Conservation (phyloP, 2,797 vertebrate species). For the Leuciscus waleckii region DNA sequence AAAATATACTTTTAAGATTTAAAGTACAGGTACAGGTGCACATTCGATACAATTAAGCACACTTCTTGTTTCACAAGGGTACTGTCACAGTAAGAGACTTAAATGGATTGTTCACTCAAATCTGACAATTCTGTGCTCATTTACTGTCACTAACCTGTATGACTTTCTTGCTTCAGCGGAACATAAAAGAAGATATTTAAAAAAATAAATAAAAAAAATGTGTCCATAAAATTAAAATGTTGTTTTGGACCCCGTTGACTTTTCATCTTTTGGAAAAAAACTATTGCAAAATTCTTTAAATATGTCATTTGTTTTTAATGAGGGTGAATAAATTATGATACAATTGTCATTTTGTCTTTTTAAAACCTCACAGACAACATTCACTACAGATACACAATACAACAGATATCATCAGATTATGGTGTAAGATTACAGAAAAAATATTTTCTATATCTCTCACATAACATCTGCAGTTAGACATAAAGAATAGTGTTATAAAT, state of each 20-base stretch:
- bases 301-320: neutral
- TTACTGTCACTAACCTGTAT: too few relatives aligned
- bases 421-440: neutral
- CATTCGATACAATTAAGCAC: too few relatives aligned
- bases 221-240: too few relatives aligned
- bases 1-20: too few relatives aligned
- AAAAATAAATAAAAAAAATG: too few relatives aligned
- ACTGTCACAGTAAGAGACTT: too few relatives aligned
- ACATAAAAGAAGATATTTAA: too few relatives aligned
- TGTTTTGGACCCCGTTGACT: neutral
- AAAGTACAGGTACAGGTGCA: too few relatives aligned
- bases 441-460: conserved; percentile 4
- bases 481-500: conserved; percentile 38
- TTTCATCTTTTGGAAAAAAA: neutral
- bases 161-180: too few relatives aligned
- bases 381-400: neutral
- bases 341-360: neutral
- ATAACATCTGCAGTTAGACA: conserved; percentile 34
- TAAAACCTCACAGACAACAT: neutral
- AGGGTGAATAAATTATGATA: neutral
- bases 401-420: neutral
- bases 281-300: neutral
- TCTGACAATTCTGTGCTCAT: too few relatives aligned
- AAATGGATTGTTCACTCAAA: too few relatives aligned
- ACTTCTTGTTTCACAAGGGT: too few relatives aligned